Evolutionary conservation across 2,113 vertebrate genomes (phyloP), one percentile per base, ranked within the genome.

Genomic region (Indri indri): DNA sequence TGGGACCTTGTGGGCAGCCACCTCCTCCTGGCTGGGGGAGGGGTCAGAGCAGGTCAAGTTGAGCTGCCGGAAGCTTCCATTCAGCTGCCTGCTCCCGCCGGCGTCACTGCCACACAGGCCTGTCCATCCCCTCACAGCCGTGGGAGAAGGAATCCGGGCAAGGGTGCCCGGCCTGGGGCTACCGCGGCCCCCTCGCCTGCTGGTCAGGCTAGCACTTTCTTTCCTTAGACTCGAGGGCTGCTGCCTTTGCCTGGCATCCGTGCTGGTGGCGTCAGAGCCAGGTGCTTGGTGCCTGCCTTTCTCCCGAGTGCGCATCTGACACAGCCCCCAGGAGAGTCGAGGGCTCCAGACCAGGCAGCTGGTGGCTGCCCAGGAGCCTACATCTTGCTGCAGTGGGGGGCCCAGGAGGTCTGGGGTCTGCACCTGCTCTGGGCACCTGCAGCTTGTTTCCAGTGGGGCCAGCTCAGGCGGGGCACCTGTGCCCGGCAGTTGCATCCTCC

Each of bases 181-280:
- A 25, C 32, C 40, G 1, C 16, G 0, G 2, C n/a, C 22, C 0
- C 30, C 57, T 27, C 20, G 1, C 37, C 85, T n/a, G 77, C 71
- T 5, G 22, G 50, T 20, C 17, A 23, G 52, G 22, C 52, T 57
- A 1, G 0, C 14, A 14, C 42, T 42, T 61, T 20, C 76, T 50
- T 47, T 20, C 54, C 18, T 23, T 30, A 6, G 2, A 2, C 37
- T 37, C 0, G 0, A 0, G 16, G 63, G 18, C 52, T 0, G 0
- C 84, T 13, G 74, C 34, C 10, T 63, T 63, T 40, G 42, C 4
- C 42, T 16, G 11, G 50, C 50, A 4, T 54, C 54, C 7, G 54
- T 54, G 54, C 25, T 17, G 7, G 37, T 23, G 40, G 52, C 0
- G 0, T 34, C 4, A 50, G 63, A 34, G 17, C 12, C 23, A n/a